Percentiles rank a stretch among this genome's conserved stretches.
phyloP scores from a whole-genome alignment of 2,888 invertebrate genomes.

The Nasonia oneida region DNA sequence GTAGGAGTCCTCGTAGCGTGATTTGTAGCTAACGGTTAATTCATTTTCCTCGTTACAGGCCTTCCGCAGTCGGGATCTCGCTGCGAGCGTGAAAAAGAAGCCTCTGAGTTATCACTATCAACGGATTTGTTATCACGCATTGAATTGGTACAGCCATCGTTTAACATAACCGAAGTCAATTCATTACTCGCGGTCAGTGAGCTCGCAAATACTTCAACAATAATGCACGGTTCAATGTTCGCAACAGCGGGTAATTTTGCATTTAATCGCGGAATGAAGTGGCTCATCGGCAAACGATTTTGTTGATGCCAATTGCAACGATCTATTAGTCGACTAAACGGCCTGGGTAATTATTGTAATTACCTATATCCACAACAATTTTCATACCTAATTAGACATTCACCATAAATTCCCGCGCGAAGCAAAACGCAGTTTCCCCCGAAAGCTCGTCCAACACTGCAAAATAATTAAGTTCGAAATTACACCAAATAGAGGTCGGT shows the following conservation, averaged over 20 bases:
- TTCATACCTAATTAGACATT: neutral
- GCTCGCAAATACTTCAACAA: neutral
- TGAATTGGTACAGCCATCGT: neutral
- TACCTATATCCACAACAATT: neutral
- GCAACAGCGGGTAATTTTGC: too few species aligned
- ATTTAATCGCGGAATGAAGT: too few species aligned
- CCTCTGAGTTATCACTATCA: neutral
- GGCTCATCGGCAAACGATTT: too few species aligned
- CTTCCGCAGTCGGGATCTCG: constrained; percentile 40
- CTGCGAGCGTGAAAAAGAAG: neutral
- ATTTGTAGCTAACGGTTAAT: constrained; percentile 70
- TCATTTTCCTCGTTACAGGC: constrained; percentile 65
- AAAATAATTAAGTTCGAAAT: neutral
- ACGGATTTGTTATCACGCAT: neutral
- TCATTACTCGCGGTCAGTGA: neutral
- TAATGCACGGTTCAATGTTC: neutral
- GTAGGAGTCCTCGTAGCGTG: constrained; percentile 65
- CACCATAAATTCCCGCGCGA: neutral
- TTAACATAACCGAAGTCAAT: neutral
- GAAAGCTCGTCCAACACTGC: neutral
- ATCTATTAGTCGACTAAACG: neutral
- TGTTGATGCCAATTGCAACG: neutral
- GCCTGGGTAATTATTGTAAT: neutral
- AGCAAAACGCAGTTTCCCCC: neutral
- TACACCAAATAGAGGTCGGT: neutral